A percentile compares a stretch with the other conserved stretches of the same genome.
Evolutionary conservation across 2,888 invertebrate genomes (phyloP).

Genomic region (Emmelina monodactyla): DNA sequence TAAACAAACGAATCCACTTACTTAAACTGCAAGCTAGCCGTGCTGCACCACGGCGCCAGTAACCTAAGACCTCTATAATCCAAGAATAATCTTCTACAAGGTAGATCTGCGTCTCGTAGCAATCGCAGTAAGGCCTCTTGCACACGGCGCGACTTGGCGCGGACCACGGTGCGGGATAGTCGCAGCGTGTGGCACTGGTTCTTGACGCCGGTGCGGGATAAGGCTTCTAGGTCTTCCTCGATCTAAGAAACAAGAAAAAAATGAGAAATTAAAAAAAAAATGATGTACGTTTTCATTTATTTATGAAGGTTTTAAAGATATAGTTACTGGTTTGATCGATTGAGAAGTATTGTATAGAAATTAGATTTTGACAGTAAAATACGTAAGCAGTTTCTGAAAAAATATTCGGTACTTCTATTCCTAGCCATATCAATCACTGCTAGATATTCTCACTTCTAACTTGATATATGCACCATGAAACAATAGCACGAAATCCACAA

Average conservation of each 20-base stretch:
- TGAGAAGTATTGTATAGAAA: too few relatives aligned
- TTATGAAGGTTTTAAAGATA: too few relatives aligned
- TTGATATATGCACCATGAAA: too few relatives aligned
- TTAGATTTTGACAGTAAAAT: too few relatives aligned
- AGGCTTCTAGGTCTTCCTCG: constrained; percentile 87
- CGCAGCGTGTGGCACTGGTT: constrained; percentile 91
- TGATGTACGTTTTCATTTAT: too few relatives aligned
- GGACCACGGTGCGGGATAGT: constrained; percentile 89
- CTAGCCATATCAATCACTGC: too few relatives aligned
- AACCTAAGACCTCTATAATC: constrained; percentile 93
- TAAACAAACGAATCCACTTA: too few relatives aligned
- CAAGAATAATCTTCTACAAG: constrained; percentile 86
- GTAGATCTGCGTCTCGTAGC: constrained; percentile 80
- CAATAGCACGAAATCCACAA: too few relatives aligned
- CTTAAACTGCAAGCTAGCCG: constrained; percentile 65
- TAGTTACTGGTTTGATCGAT: too few relatives aligned
- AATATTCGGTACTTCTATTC: too few relatives aligned
- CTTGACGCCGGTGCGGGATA: constrained; percentile 81
- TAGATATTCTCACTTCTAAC: too few relatives aligned
- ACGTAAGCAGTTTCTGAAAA: too few relatives aligned
- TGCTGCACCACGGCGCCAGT: constrained; percentile 92
- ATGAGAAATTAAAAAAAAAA: background rate
- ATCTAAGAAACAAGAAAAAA: constrained; percentile 51
- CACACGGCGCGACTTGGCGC: constrained; percentile 83
- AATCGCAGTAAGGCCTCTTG: constrained; percentile 79